phyloP scores from a whole-genome alignment of 2,888 invertebrate species.

The Torymus aiolomorphi region DNA sequence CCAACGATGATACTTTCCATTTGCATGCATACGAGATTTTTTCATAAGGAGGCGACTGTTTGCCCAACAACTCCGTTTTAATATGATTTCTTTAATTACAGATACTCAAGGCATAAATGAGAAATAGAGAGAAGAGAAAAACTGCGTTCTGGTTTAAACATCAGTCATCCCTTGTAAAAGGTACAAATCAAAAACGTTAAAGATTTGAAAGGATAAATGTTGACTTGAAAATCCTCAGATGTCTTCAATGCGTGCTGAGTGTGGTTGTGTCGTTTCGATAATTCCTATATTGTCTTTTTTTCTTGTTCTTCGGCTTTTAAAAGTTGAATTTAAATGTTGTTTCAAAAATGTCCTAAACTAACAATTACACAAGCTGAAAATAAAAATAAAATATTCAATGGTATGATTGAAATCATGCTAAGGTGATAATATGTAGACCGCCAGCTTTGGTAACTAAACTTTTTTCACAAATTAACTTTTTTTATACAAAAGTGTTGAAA shows the following conservation, averaged over 20 bases:
- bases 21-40: slow-evolving; percentile 51
- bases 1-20: slow-evolving; percentile 68
- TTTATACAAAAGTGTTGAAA: background rate
- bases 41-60: slow-evolving; percentile 28
- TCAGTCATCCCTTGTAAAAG: slow-evolving; percentile 70
- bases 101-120: slow-evolving; percentile 54
- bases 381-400: slow-evolving; percentile 61
- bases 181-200: slow-evolving; percentile 71
- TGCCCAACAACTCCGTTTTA: slow-evolving; percentile 48
- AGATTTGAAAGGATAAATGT: slow-evolving; percentile 63
- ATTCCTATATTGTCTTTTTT: slow-evolving; percentile 69
- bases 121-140: slow-evolving; percentile 61
- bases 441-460: slow-evolving; percentile 23
- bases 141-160: slow-evolving; percentile 70
- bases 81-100: slow-evolving; percentile 48
- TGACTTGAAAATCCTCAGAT: slow-evolving; percentile 84
- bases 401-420: background rate
- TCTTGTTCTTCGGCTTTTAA: slow-evolving; percentile 69
- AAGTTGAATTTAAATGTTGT: slow-evolving; percentile 76
- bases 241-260: slow-evolving; percentile 93
- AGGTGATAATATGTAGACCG: slow-evolving; percentile 6
- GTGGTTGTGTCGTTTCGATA: slow-evolving; percentile 79
- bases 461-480: background rate
- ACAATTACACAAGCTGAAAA: slow-evolving; percentile 82
- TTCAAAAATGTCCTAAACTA: slow-evolving; percentile 75